Conservation (phyloP, 2,113 vertebrate genomes). For the Smithornis capensis region DNA sequence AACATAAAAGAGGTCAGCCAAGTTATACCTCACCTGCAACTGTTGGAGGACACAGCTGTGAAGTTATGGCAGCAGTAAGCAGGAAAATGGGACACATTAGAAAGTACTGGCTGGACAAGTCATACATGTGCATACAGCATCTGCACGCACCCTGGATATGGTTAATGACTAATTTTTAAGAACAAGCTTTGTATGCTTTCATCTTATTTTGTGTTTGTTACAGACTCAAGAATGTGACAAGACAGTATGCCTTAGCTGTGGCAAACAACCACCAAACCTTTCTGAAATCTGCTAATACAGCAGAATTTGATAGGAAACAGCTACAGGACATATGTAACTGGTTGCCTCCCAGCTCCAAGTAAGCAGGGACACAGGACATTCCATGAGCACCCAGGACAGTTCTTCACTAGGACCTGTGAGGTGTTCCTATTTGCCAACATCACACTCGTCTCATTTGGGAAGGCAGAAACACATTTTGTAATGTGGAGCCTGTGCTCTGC, state of each 20-base stretch:
- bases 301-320: background rate
- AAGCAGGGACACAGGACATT: background rate
- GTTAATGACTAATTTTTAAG: background rate
- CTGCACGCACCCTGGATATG: background rate
- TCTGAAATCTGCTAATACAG: background rate
- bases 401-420: background rate
- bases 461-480: background rate
- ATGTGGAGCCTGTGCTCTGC: background rate
- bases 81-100: background rate
- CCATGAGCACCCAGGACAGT: background rate
- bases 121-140: background rate
- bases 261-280: background rate
- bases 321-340: background rate
- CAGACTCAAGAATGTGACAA: background rate
- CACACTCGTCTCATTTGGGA: background rate
- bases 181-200: background rate
- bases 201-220: background rate
- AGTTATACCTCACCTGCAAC: conserved; percentile 48
- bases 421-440: background rate
- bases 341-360: background rate
- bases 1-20: conserved; percentile 29
- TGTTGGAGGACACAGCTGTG: conserved; percentile 21
- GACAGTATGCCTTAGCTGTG: background rate
- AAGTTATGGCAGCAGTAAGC: background rate
- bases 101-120: background rate